A percentile compares a stretch with the other conserved stretches of the same genome.
Evolutionary conservation across 2,888 invertebrate genomes (phyloP).

Genomic region (Macrophya alboannulata): DNA sequence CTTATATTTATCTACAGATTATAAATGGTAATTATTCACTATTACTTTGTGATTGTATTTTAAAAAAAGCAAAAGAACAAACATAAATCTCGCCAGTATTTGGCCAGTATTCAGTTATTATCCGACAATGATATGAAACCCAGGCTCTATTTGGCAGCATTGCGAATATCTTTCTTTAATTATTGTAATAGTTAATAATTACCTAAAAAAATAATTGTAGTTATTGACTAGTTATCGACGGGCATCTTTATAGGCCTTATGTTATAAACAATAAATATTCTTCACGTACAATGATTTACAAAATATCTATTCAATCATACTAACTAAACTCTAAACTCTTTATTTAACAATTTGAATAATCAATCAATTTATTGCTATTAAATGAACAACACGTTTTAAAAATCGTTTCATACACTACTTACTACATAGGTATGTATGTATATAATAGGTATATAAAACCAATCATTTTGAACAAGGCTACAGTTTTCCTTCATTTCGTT

Average conservation of each 20-base stretch:
- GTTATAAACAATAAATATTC: constrained; percentile 63
- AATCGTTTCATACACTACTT: constrained; percentile 58
- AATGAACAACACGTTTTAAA: constrained; percentile 63
- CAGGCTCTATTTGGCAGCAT: constrained; percentile 30
- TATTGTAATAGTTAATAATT: constrained; percentile 68
- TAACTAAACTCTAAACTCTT: constrained; percentile 49
- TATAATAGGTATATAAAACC: constrained; percentile 55
- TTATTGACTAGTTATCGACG: constrained; percentile 63
- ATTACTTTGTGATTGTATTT: constrained; percentile 39
- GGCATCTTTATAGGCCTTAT: constrained; percentile 63
- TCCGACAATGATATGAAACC: constrained; percentile 46
- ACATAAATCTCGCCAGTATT: neutral
- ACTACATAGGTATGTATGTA: constrained; percentile 20
- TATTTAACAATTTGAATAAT: constrained; percentile 58
- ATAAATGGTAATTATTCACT: constrained; percentile 55
- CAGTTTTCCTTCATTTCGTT: neutral
- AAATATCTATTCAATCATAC: constrained; percentile 57
- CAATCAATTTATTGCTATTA: constrained; percentile 64
- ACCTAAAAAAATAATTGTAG: constrained; percentile 66
- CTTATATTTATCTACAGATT: constrained; percentile 57
- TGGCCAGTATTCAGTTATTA: constrained; percentile 11
- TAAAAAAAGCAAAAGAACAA: neutral
- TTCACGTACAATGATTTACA: constrained; percentile 60
- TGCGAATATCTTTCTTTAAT: constrained; percentile 38
- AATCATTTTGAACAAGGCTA: constrained; percentile 60